Conservation (phyloP, 2,113 vertebrate species). For the Dolichotis patagonum region DNA sequence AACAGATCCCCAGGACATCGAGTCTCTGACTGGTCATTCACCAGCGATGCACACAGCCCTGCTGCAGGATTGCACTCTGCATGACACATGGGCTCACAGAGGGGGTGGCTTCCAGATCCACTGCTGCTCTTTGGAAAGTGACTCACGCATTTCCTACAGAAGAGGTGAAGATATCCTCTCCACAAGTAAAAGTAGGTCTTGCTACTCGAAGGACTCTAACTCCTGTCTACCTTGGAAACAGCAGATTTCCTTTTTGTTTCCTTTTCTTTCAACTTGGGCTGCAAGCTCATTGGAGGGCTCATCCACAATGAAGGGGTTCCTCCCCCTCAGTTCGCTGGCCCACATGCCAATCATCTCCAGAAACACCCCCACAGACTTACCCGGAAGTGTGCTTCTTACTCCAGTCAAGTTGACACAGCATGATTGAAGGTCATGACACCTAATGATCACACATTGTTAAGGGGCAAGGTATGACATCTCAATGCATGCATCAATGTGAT, state of each 20-base stretch:
- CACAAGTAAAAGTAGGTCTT: neutral
- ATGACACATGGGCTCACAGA: too few species aligned
- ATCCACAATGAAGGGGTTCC: neutral
- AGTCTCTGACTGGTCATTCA: neutral
- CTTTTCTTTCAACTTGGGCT: neutral
- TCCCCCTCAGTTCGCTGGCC: neutral
- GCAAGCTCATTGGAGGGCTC: neutral
- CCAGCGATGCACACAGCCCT: fast-evolving
- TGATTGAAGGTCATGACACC: neutral
- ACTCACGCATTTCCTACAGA: neutral
- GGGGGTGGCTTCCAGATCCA: neutral
- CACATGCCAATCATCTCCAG: neutral
- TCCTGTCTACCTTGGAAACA: fast-evolving
- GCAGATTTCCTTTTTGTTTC: neutral
- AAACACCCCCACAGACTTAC: neutral
- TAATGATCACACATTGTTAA: too few species aligned
- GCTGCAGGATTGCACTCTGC: neutral
- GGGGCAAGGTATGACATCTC: too few species aligned
- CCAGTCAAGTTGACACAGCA: neutral
- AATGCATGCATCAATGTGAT: neutral
- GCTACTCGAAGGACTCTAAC: neutral
- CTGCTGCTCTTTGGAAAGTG: neutral
- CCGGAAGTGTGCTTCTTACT: neutral
- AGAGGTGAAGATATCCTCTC: neutral
- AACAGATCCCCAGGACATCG: neutral